Percentiles rank a stretch among this genome's conserved stretches.
These are phyloP conservation scores for Amphiduros pacificus DNA, from an alignment of 2,888 invertebrate genomes.

Conservation along the genomic window DNA sequence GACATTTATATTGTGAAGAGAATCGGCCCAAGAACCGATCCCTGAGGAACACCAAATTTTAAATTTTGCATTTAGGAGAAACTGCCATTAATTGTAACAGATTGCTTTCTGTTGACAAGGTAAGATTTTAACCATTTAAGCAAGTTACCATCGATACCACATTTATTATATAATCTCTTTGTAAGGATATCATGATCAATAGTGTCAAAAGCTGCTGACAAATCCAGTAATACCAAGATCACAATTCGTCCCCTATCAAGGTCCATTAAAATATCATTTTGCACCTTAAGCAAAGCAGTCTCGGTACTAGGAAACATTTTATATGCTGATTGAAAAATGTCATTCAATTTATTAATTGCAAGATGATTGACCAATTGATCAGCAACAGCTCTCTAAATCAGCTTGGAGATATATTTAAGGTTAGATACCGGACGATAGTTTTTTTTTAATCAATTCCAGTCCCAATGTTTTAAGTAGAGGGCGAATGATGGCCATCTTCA, in stretches of 20 bases:
- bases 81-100: background rate
- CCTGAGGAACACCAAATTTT: slow-evolving; percentile 9
- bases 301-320: background rate
- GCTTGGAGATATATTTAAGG: slow-evolving; percentile 2
- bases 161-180: background rate
- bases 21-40: slow-evolving; percentile 5
- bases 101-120: slow-evolving; percentile 1
- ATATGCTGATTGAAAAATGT: slow-evolving; percentile 4
- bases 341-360: background rate
- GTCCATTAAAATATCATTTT: background rate
- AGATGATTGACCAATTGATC: background rate
- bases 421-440: slow-evolving; percentile 12
- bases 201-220: slow-evolving; percentile 12
- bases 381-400: slow-evolving; percentile 10
- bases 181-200: slow-evolving; percentile 3
- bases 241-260: background rate
- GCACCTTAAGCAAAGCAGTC: slow-evolving; percentile 3
- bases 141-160: background rate
- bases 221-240: slow-evolving; percentile 7
- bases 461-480: background rate
- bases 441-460: no score
- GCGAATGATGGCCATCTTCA: slow-evolving; percentile 6
- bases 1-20: no score
- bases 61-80: background rate
- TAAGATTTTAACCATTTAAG: slow-evolving; percentile 13